Evolutionary conservation across 2,113 vertebrate species (phyloP).

Genomic region (Alaudala cheleensis): DNA sequence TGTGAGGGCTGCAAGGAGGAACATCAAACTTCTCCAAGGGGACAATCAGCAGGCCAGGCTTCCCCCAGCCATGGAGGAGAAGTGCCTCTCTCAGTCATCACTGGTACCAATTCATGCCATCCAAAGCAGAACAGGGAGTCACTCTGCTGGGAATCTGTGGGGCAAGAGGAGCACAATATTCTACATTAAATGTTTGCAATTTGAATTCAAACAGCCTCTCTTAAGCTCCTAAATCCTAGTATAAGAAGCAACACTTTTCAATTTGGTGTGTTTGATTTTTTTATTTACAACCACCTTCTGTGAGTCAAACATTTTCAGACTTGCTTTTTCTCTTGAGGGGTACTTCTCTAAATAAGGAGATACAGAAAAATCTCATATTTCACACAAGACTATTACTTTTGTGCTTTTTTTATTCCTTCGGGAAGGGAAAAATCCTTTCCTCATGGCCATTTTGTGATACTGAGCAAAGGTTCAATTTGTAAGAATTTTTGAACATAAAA

Average conservation of each 20-base stretch:
- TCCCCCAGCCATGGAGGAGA: rapidly evolving
- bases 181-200: not conserved
- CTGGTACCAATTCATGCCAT: not conserved
- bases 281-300: not conserved
- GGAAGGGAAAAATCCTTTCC: not conserved
- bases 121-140: not conserved
- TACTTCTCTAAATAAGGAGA: not conserved
- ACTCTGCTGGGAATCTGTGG: not conserved
- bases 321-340: not conserved
- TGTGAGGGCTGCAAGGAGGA: not conserved
- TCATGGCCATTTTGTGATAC: not conserved
- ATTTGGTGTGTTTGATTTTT: not conserved
- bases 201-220: not conserved
- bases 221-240: not conserved
- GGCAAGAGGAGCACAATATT: not conserved
- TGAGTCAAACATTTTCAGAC: not conserved
- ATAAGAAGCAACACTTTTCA: not conserved
- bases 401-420: not conserved
- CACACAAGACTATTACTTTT: not conserved
- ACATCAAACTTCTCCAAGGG: not conserved
- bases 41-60: not conserved
- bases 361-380: not conserved
- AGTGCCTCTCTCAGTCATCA: not conserved
- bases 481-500: not conserved
- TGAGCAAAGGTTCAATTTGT: not conserved